These are phyloP conservation scores for Benitochromis conjunctus DNA, from an alignment of 2,113 vertebrate genomes.

Conservation along the genomic window DNA sequence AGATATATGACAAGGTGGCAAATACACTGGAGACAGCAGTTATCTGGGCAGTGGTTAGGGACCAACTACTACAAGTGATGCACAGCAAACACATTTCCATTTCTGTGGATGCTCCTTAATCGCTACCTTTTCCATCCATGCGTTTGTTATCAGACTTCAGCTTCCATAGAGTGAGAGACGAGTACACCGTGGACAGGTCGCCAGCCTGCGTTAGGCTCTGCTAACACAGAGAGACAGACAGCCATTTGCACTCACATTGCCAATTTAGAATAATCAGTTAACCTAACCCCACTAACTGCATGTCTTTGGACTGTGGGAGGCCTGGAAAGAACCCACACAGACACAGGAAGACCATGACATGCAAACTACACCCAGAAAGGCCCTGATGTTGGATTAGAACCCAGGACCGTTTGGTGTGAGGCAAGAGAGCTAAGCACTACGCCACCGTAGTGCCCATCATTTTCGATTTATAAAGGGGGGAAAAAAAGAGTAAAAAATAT, in stretches of 20 bases:
- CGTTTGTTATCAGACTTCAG: background rate
- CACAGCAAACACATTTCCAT: background rate
- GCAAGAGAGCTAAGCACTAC: background rate
- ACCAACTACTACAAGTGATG: background rate
- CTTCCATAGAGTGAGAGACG: background rate
- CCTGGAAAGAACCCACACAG: background rate
- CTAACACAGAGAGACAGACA: background rate
- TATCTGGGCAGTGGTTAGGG: background rate
- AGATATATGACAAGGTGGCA: background rate
- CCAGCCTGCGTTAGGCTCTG: background rate
- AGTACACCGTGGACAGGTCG: rapidly evolving
- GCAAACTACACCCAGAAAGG: background rate
- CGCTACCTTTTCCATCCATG: background rate
- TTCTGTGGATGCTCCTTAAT: background rate
- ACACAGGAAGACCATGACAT: background rate
- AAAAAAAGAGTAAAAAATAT: background rate
- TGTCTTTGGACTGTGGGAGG: background rate
- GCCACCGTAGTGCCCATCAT: background rate
- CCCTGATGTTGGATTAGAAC: background rate
- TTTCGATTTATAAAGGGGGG: background rate
- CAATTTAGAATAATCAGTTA: background rate
- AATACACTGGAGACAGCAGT: background rate
- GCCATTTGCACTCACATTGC: background rate
- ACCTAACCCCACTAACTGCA: background rate
- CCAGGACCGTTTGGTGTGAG: background rate